A percentile compares a stretch with the other conserved stretches of the same genome.
These are phyloP conservation scores for Drosophila triauraria DNA, from an alignment of 1,140 invertebrate species.

Conservation along the genomic window DNA sequence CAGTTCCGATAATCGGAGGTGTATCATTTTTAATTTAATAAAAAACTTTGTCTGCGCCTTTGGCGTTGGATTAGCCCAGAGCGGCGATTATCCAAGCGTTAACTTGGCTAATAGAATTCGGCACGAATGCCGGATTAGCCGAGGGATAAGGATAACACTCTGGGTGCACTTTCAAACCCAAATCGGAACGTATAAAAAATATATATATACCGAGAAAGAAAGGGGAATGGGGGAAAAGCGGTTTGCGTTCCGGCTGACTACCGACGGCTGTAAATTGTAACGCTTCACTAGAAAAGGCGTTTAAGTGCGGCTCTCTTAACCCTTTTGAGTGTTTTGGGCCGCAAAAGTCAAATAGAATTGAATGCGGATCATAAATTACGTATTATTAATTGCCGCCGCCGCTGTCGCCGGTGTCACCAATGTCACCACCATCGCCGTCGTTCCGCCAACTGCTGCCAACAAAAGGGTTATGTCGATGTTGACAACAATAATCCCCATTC, in stretches of 20 bases:
- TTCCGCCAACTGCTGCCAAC: constrained; percentile 46
- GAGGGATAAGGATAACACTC: constrained; percentile 7
- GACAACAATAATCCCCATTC: constrained; percentile 53
- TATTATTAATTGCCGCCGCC: constrained; percentile 77
- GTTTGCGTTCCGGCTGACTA: constrained; percentile 53
- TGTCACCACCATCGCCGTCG: constrained; percentile 25
- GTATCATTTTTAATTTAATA: constrained; percentile 64
- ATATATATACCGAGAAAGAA: neutral
- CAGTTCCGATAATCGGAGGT: constrained; percentile 30
- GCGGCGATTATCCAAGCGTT: constrained; percentile 70
- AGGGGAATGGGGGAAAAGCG: fast-evolving
- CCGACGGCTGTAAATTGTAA: constrained; percentile 75
- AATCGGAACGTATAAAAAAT: constrained; percentile 30
- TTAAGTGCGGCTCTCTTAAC: constrained; percentile 71
- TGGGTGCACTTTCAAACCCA: constrained; percentile 1
- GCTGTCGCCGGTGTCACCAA: constrained; percentile 48
- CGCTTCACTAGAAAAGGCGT: constrained; percentile 72
- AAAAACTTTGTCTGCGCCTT: constrained; percentile 30
- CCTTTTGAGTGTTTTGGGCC: constrained; percentile 74
- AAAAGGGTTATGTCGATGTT: constrained; percentile 74
- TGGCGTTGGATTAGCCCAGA: constrained; percentile 38
- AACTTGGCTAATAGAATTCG: constrained; percentile 68
- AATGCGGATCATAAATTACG: constrained; percentile 79
- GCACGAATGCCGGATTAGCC: constrained; percentile 71
- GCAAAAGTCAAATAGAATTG: constrained; percentile 71